Evolutionary conservation across 2,113 vertebrate species (phyloP), one percentile per base, ranked within the genome.

Genomic region (Jaculus jaculus): DNA sequence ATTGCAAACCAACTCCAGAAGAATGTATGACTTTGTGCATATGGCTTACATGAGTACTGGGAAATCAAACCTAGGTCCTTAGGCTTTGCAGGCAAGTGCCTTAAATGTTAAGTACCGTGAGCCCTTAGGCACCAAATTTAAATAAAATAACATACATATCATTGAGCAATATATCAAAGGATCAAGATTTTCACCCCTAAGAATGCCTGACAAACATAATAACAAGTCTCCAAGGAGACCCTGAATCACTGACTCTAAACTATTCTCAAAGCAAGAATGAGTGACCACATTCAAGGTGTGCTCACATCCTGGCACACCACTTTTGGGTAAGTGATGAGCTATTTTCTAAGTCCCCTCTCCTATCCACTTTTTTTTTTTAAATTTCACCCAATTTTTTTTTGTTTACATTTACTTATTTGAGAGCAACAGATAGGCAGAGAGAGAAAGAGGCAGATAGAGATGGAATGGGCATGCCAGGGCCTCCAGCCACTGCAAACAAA

Each of bases 361-460:
- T 10, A 81, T 66, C 80, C 7, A 88, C 79, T 87, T 92, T 65
- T n/a, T n/a, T n/a, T n/a, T n/a, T n/a, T n/a, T n/a, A n/a, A n/a
- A n/a, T n/a, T n/a, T n/a, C n/a, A n/a, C n/a, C n/a, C n/a, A n/a
- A n/a, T n/a, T n/a, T n/a, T n/a, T n/a, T n/a, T n/a, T n/a, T n/a
- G n/a, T n/a, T n/a, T n/a, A n/a, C n/a, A n/a, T n/a, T n/a, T n/a
- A n/a, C n/a, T n/a, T n/a, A n/a, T n/a, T n/a, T n/a, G n/a, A n/a
- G n/a, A n/a, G n/a, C n/a, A n/a, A n/a, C n/a, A n/a, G n/a, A n/a
- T n/a, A n/a, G n/a, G n/a, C n/a, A n/a, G n/a, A n/a, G n/a, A n/a
- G n/a, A n/a, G n/a, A n/a, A n/a, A n/a, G n/a, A n/a, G n/a, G n/a
- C n/a, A n/a, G n/a, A n/a, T n/a, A n/a, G n/a, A n/a, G n/a, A n/a